A percentile compares a stretch with the other conserved stretches of the same genome.
These are phyloP conservation scores for Carterocephalus palaemon DNA, from an alignment of 2,888 invertebrate genomes.

Conservation along the genomic window DNA sequence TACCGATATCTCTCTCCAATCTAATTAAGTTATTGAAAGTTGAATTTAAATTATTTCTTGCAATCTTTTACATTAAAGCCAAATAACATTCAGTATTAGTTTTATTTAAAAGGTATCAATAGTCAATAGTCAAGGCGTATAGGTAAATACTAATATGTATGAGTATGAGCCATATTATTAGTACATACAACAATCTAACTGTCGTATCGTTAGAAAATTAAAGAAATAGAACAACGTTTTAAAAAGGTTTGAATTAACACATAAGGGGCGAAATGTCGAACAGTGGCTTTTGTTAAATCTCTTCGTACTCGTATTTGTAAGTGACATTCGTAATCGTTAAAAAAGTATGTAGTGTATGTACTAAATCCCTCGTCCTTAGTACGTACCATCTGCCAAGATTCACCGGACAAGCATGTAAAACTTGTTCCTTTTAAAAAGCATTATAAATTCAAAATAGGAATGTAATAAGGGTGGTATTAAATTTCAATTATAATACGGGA, in stretches of 20 bases:
- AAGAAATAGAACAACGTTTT: no score
- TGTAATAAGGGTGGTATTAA: slow-evolving; percentile 48
- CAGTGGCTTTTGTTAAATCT: no score
- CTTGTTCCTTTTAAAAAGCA: slow-evolving; percentile 6
- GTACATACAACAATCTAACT: no score
- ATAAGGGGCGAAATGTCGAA: no score
- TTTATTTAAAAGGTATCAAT: not conserved
- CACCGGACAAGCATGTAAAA: slow-evolving; percentile 15
- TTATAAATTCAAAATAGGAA: slow-evolving; percentile 13
- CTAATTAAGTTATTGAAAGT: slow-evolving; percentile 26
- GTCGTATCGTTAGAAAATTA: no score
- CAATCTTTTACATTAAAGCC: not conserved
- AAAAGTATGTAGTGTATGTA: not conserved
- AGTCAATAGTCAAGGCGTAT: no score
- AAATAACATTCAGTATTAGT: not conserved
- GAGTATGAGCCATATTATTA: no score
- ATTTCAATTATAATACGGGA: slow-evolving; percentile 53
- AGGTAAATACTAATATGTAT: no score
- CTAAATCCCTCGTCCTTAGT: no score
- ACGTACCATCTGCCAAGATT: slow-evolving; percentile 13
- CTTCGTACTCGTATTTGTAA: slow-evolving; percentile 1
- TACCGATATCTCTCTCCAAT: slow-evolving; percentile 25
- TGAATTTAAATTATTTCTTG: slow-evolving; percentile 1
- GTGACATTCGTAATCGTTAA: not conserved
- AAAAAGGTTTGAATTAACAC: no score